These are phyloP conservation scores for Acomys russatus DNA, from an alignment of 2,797 vertebrate genomes.

Conservation along the genomic window DNA sequence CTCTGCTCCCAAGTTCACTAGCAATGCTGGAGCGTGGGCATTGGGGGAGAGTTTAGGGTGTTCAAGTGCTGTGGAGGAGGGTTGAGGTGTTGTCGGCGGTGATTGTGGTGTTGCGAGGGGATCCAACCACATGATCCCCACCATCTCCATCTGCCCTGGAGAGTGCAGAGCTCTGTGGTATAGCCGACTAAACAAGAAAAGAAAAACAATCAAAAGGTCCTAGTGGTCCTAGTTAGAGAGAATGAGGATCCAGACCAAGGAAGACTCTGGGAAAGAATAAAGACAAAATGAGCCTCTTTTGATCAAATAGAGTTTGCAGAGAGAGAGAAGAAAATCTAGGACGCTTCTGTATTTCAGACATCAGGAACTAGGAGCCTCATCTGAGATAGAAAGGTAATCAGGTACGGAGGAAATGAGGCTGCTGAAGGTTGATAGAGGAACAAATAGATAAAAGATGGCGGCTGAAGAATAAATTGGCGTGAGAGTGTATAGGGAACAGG, in stretches of 20 bases:
- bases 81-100: too few relatives aligned
- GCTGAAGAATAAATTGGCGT: fast-evolving
- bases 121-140: too few relatives aligned
- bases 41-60: too few relatives aligned
- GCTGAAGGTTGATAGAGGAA: background rate
- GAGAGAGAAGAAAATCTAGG: background rate
- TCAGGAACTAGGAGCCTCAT: background rate
- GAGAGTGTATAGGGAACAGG: too few relatives aligned
- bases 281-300: background rate
- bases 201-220: too few relatives aligned
- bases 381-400: background rate
- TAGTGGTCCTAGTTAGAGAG: background rate
- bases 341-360: background rate
- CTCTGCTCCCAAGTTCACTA: background rate
- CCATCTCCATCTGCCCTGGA: background rate
- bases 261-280: background rate
- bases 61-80: too few relatives aligned
- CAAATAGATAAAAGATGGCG: background rate
- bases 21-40: background rate
- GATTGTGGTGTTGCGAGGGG: too few relatives aligned
- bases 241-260: background rate
- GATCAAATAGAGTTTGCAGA: background rate
- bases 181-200: background rate
- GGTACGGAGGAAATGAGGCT: background rate
- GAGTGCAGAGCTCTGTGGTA: background rate